These are phyloP conservation scores for Mesocricetus auratus DNA, from an alignment of 2,113 vertebrate genomes.

Conservation along the genomic window DNA sequence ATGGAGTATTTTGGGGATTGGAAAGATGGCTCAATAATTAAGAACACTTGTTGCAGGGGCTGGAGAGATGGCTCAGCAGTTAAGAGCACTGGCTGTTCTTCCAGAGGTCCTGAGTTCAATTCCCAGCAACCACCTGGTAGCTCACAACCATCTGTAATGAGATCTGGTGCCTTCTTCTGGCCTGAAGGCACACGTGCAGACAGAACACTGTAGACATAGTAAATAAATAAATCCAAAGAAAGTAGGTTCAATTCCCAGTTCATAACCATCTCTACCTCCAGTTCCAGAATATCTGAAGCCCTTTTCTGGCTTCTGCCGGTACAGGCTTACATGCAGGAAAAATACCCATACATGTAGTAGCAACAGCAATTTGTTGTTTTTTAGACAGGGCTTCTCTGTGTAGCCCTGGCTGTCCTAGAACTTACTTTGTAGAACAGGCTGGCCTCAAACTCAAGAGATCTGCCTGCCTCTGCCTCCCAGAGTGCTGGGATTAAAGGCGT, in stretches of 20 bases:
- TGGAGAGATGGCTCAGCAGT: too few species aligned
- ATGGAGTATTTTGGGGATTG: background rate
- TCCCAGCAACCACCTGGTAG: background rate
- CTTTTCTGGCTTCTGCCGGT: background rate
- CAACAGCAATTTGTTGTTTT: background rate
- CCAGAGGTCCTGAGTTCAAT: background rate
- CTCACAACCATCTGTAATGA: too few species aligned
- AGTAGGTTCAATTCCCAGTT: background rate
- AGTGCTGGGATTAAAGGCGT: background rate
- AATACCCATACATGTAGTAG: background rate
- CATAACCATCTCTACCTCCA: background rate
- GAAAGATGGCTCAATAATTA: background rate
- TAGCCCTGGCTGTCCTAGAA: background rate
- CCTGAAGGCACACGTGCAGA: too few species aligned
- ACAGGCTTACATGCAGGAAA: background rate
- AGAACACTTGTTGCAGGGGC: background rate
- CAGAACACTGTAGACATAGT: too few species aligned
- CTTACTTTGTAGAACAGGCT: background rate
- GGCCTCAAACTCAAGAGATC: background rate
- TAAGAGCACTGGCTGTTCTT: background rate
- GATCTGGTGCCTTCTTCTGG: too few species aligned
- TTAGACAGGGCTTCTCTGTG: background rate
- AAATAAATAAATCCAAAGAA: background rate
- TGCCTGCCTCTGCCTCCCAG: background rate
- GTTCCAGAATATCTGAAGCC: background rate